A percentile compares a stretch with the other conserved stretches of the same genome.
Evolutionary conservation across 23 tunicate species (phyloP).

Genomic region (Corella eumyota): DNA sequence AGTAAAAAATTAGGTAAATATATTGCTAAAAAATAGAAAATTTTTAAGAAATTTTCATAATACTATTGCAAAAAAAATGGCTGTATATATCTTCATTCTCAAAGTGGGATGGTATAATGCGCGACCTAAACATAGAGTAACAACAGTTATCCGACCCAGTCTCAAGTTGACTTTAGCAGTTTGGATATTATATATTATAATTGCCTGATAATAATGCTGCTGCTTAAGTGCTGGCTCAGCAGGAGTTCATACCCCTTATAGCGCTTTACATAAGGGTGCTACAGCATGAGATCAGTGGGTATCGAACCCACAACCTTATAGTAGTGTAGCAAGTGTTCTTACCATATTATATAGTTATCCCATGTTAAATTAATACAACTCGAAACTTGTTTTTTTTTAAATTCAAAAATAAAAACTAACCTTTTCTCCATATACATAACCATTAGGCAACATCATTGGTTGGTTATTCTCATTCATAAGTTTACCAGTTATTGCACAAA

Average conservation of each 20-base stretch:
- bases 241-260: too few species aligned
- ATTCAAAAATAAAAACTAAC: constrained; percentile 8
- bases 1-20: not conserved
- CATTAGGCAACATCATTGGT: constrained; percentile 93
- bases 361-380: too few species aligned
- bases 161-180: too few species aligned
- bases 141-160: too few species aligned
- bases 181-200: too few species aligned
- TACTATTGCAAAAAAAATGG: not conserved
- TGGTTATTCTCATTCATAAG: constrained; percentile 89
- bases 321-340: too few species aligned
- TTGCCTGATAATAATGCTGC: too few species aligned
- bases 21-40: not conserved
- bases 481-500: constrained; percentile 84
- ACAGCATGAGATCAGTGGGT: too few species aligned
- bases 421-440: constrained; percentile 76
- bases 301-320: too few species aligned
- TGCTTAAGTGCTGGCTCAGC: not conserved
- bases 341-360: too few species aligned
- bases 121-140: too few species aligned
- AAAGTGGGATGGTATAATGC: not conserved
- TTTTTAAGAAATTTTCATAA: not conserved
- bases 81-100: not conserved
- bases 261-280: too few species aligned
- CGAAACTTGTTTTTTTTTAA: not conserved